Percentiles rank a stretch among this genome's conserved stretches.
Conservation (phyloP, 2,113 vertebrate species). For the Numida meleagris region DNA sequence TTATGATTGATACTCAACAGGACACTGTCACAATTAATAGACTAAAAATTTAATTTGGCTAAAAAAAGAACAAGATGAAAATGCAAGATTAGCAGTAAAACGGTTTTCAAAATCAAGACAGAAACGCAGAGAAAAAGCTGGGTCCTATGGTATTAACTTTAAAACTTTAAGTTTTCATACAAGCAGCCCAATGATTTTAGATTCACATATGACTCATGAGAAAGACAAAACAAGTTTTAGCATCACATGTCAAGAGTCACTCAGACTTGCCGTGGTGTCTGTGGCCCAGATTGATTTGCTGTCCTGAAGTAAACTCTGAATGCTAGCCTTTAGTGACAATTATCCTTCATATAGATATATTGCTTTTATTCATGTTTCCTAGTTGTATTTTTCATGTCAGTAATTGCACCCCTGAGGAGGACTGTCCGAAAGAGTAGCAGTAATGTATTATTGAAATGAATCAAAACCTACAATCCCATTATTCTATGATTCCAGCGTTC, state of each 20-base stretch:
- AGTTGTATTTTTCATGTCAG: neutral
- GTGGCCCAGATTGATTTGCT: neutral
- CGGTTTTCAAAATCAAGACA: neutral
- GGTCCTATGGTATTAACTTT: neutral
- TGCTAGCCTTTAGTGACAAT: neutral
- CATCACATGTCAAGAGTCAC: neutral
- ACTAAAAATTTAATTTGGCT: conserved; percentile 5
- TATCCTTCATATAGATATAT: neutral
- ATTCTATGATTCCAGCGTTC: neutral
- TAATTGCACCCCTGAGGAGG: neutral
- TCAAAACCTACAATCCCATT: neutral
- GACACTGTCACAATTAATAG: neutral
- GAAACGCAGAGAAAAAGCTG: neutral
- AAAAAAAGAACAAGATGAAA: neutral
- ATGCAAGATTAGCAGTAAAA: neutral
- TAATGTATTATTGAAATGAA: neutral
- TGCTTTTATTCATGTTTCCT: neutral
- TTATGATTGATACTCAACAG: neutral
- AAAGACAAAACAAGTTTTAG: neutral
- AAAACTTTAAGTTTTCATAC: neutral
- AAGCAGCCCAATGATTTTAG: neutral
- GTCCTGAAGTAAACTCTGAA: neutral
- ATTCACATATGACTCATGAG: neutral
- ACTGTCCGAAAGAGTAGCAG: neutral
- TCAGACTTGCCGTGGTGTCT: neutral